phyloP scores from a whole-genome alignment of 2,888 invertebrate species.

The Drosophila atroscutellata region DNA sequence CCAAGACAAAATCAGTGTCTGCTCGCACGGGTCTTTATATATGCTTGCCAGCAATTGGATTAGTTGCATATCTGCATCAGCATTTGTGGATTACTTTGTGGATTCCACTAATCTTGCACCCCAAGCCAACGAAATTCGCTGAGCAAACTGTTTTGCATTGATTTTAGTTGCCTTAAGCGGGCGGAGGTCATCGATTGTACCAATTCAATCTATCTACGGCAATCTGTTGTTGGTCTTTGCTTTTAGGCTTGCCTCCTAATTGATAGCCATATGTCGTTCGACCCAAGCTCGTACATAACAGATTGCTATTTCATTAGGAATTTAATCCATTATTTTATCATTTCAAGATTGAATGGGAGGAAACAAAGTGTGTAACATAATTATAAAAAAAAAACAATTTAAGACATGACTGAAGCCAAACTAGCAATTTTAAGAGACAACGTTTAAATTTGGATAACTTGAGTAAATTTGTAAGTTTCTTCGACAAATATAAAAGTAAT shows the following conservation, averaged over 20 bases:
- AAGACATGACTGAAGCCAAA: neutral
- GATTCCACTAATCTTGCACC: slow-evolving; percentile 63
- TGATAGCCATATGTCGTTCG: slow-evolving; percentile 12
- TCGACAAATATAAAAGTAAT: neutral
- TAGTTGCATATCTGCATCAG: slow-evolving; percentile 48
- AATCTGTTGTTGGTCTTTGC: slow-evolving; percentile 14
- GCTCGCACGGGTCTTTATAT: slow-evolving; percentile 45
- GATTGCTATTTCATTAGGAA: neutral
- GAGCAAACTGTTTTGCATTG: slow-evolving; percentile 53
- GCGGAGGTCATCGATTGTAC: slow-evolving; percentile 23
- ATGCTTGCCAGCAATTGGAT: slow-evolving; percentile 63
- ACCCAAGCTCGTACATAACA: neutral
- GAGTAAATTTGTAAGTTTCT: neutral
- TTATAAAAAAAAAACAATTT: neutral
- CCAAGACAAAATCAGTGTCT: slow-evolving; percentile 69
- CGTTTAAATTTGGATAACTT: neutral
- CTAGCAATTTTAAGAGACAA: neutral
- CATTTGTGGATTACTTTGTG: slow-evolving; percentile 47
- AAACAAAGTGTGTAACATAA: neutral
- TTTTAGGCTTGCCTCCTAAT: slow-evolving; percentile 1
- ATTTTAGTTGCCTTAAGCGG: slow-evolving; percentile 34
- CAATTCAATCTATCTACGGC: slow-evolving; percentile 4
- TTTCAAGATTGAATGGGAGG: neutral
- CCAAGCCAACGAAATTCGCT: slow-evolving; percentile 44
- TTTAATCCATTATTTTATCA: neutral